Percentiles rank a stretch among this genome's conserved stretches.
phyloP scores from a whole-genome alignment of 2,113 vertebrate species.

The Psilopsiagon aymara region DNA sequence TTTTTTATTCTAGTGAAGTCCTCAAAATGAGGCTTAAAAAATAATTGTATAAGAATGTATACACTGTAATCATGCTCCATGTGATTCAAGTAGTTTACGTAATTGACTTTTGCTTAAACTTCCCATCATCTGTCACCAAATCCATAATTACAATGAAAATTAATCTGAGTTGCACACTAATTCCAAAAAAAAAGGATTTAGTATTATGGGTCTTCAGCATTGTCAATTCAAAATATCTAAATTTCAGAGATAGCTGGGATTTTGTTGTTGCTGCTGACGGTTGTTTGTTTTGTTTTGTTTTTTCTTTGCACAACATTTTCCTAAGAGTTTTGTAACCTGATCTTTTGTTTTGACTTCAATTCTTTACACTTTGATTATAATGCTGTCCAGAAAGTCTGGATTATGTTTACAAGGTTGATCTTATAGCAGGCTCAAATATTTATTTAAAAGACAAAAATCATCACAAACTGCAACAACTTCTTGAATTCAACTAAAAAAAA shows the following conservation, averaged over 20 bases:
- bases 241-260: background rate
- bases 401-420: background rate
- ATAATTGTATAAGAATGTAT: slow-evolving; percentile 25
- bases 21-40: slow-evolving; percentile 23
- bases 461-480: background rate
- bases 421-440: background rate
- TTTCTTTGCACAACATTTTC: background rate
- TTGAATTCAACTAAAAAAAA: background rate
- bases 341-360: background rate
- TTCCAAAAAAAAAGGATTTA: slow-evolving; percentile 18
- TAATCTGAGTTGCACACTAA: slow-evolving; percentile 35
- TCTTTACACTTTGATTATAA: background rate
- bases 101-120: slow-evolving; percentile 53
- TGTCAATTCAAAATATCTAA: background rate
- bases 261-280: background rate
- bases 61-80: slow-evolving; percentile 39
- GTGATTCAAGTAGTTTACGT: slow-evolving; percentile 27
- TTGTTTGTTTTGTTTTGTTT: background rate
- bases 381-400: background rate
- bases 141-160: slow-evolving; percentile 43
- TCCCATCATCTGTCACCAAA: slow-evolving; percentile 41
- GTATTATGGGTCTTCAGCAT: background rate
- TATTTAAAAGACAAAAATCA: background rate
- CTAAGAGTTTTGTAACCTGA: background rate
- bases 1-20: background rate